Evolutionary conservation across 2,797 vertebrate genomes (phyloP).

Genomic region (Poecilia wingei): DNA sequence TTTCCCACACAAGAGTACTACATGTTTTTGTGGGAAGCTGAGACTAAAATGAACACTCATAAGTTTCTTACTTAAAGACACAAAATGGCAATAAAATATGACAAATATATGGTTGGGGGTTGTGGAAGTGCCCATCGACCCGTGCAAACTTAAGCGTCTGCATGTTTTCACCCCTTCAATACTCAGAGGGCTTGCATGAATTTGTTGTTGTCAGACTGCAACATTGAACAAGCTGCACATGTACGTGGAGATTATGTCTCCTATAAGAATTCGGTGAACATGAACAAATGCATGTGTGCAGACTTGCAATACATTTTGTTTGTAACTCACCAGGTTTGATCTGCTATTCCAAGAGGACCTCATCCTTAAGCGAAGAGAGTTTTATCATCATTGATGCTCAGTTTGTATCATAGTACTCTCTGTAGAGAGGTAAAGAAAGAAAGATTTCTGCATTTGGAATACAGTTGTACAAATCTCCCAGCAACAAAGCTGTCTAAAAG

Average conservation of each 20-base stretch:
- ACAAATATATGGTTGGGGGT: not conserved
- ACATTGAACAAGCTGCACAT: not conserved
- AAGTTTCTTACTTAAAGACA: not conserved
- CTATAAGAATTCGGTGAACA: slow-evolving; percentile 12
- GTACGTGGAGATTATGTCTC: slow-evolving; percentile 29
- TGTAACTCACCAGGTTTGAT: slow-evolving; percentile 5
- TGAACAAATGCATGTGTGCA: not conserved
- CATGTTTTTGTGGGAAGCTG: not conserved
- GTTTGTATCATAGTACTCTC: not conserved
- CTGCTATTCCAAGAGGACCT: not conserved
- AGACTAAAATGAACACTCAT: not conserved
- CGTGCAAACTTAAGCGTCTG: not conserved
- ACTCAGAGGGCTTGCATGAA: not conserved
- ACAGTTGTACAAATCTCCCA: not conserved
- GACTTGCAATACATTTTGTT: not conserved
- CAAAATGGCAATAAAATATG: not conserved
- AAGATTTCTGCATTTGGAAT: not conserved
- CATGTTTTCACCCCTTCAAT: not conserved
- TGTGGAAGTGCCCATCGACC: not conserved
- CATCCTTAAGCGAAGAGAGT: not conserved
- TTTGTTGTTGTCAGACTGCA: not conserved
- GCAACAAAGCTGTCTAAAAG: not conserved
- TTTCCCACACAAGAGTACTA: not conserved
- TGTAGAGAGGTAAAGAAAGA: not conserved
- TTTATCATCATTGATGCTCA: not conserved